phyloP scores from a whole-genome alignment of 2,113 vertebrate genomes.

The Campylorhamphus procurvoides region DNA sequence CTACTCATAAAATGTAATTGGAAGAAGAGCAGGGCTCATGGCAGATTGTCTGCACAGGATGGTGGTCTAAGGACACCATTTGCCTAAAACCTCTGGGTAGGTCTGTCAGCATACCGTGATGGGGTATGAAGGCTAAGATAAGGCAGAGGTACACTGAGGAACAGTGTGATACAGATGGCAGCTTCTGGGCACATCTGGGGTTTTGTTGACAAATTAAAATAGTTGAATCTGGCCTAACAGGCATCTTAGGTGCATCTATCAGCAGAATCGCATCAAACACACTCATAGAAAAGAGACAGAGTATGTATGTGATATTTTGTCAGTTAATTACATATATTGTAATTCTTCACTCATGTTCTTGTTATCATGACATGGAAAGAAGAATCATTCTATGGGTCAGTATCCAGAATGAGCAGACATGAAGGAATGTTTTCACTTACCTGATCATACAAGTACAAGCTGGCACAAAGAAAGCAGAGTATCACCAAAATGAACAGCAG shows the following conservation, averaged over 20 bases:
- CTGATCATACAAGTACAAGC: background rate
- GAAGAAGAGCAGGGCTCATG: accelerated
- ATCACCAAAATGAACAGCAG: background rate
- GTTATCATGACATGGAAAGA: background rate
- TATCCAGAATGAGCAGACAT: background rate
- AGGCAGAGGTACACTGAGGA: background rate
- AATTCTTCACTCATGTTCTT: background rate
- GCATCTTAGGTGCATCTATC: background rate
- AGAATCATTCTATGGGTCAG: background rate
- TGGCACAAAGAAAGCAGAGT: background rate
- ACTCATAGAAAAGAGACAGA: background rate
- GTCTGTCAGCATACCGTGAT: background rate
- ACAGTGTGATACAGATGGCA: background rate
- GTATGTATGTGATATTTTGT: background rate
- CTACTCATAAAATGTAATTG: background rate
- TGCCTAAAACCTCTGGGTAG: background rate
- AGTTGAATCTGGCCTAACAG: background rate
- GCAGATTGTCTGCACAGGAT: background rate
- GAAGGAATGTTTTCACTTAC: background rate
- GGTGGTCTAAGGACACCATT: background rate
- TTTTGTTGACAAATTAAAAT: background rate
- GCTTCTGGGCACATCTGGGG: background rate
- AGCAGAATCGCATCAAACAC: background rate
- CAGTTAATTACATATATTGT: background rate
- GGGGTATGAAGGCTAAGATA: background rate